A percentile compares a stretch with the other conserved stretches of the same genome.
These are phyloP conservation scores for Festucalex cinctus DNA, from an alignment of 2,113 vertebrate genomes.

Conservation along the genomic window DNA sequence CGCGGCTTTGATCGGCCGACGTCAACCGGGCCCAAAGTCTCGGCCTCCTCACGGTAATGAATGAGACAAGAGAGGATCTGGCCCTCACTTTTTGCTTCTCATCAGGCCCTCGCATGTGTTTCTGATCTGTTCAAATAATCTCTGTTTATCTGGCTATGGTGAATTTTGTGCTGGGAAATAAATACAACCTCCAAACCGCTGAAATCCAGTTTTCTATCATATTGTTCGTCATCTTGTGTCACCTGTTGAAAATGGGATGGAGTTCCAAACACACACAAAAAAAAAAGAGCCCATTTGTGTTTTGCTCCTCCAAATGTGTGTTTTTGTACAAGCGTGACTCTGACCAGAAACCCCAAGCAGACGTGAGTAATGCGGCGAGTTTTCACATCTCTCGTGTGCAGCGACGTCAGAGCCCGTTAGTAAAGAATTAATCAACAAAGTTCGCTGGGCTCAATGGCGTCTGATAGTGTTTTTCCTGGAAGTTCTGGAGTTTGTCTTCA, in stretches of 20 bases:
- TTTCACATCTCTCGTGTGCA: conserved; percentile 51
- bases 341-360: conserved; percentile 36
- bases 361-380: conserved; percentile 49
- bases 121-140: conserved; percentile 60
- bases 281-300: neutral
- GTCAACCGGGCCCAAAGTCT: conserved; percentile 31
- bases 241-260: conserved; percentile 39
- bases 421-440: conserved; percentile 56
- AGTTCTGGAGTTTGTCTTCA: conserved; percentile 59
- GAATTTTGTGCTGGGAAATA: conserved; percentile 39
- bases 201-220: conserved; percentile 9
- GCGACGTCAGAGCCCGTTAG: conserved; percentile 56
- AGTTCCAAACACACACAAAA: neutral
- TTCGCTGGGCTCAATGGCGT: conserved; percentile 52
- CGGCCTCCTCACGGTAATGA: conserved; percentile 43
- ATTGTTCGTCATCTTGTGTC: conserved; percentile 37
- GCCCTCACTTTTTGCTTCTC: conserved; percentile 30
- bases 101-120: conserved; percentile 57
- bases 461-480: conserved; percentile 59
- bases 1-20: conserved; percentile 48
- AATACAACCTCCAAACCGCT: conserved; percentile 9
- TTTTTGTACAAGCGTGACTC: neutral
- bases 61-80: conserved; percentile 35
- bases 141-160: conserved; percentile 46
- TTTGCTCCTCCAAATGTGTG: neutral